phyloP scores from a whole-genome alignment of 2,888 invertebrate genomes.

The Maniola hyperantus region DNA sequence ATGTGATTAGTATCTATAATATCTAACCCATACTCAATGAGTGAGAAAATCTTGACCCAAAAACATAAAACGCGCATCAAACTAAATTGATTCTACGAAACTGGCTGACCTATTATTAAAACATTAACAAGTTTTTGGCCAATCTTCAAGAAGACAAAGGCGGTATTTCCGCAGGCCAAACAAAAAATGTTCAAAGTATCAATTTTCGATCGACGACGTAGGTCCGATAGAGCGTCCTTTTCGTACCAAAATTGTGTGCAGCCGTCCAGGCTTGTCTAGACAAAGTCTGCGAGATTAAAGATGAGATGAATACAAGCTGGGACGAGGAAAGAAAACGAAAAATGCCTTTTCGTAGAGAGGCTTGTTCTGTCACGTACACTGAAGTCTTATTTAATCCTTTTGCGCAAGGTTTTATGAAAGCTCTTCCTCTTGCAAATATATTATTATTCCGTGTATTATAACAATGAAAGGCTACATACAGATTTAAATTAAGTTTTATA shows the following conservation, averaged over 20 bases:
- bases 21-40: neutral
- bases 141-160: constrained; percentile 28
- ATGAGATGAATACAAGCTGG: constrained; percentile 71
- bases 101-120: constrained; percentile 28
- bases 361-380: constrained; percentile 77
- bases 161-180: constrained; percentile 35
- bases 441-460: constrained; percentile 10
- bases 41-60: constrained; percentile 8
- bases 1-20: neutral
- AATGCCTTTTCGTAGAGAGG: constrained; percentile 70
- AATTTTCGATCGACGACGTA: constrained; percentile 44
- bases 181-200: constrained; percentile 39
- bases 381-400: constrained; percentile 77
- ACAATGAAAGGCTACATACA: neutral
- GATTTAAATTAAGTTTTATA: neutral
- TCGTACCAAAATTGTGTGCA: constrained; percentile 59
- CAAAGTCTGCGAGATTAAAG: constrained; percentile 77
- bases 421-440: constrained; percentile 53
- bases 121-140: constrained; percentile 31
- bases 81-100: constrained; percentile 7
- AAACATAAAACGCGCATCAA: constrained; percentile 1
- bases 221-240: constrained; percentile 48
- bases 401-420: constrained; percentile 60
- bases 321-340: constrained; percentile 70
- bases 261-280: constrained; percentile 61